Conservation (phyloP, 1,140 invertebrate genomes). For the Nephotettix cincticeps region DNA sequence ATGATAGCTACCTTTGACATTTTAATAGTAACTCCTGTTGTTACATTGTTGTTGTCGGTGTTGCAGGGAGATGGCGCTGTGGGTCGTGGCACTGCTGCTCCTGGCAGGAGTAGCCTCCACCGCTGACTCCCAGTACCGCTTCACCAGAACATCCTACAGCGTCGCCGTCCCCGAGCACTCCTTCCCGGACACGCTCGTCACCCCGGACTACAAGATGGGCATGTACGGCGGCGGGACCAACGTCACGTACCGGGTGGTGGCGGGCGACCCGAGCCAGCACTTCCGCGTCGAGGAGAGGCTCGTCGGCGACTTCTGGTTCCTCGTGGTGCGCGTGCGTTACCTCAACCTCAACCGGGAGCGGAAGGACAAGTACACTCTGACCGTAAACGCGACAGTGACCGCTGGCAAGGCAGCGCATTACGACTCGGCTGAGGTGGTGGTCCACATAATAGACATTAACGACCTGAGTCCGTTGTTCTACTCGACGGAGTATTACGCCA, state of each 20-base stretch:
- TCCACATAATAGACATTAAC: conserved; percentile 83
- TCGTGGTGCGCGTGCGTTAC: conserved; percentile 80
- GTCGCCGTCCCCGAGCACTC: conserved; percentile 89
- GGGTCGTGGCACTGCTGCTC: not conserved
- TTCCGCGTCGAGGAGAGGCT: conserved; percentile 86
- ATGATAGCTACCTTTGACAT: no score
- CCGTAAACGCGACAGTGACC: conserved; percentile 71
- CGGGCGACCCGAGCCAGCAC: conserved; percentile 81
- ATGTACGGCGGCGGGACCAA: conserved; percentile 56
- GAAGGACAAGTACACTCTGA: conserved; percentile 77
- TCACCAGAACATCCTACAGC: conserved; percentile 78
- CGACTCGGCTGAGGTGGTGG: conserved; percentile 68
- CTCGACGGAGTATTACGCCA: conserved; percentile 77
- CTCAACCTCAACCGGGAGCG: conserved; percentile 89
- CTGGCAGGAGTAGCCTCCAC: not conserved
- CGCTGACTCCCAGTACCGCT: conserved; percentile 52
- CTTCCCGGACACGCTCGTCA: conserved; percentile 75
- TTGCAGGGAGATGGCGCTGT: not conserved
- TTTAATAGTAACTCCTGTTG: no score
- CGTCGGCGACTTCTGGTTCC: conserved; percentile 92
- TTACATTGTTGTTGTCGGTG: not conserved
- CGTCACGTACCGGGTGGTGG: conserved; percentile 77
- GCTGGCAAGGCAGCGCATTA: conserved; percentile 59
- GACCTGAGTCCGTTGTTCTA: conserved; percentile 91
- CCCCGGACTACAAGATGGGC: conserved; percentile 65